These are phyloP conservation scores for Neodontobutis hainanensis DNA, from an alignment of 2,113 vertebrate species.

Conservation along the genomic window DNA sequence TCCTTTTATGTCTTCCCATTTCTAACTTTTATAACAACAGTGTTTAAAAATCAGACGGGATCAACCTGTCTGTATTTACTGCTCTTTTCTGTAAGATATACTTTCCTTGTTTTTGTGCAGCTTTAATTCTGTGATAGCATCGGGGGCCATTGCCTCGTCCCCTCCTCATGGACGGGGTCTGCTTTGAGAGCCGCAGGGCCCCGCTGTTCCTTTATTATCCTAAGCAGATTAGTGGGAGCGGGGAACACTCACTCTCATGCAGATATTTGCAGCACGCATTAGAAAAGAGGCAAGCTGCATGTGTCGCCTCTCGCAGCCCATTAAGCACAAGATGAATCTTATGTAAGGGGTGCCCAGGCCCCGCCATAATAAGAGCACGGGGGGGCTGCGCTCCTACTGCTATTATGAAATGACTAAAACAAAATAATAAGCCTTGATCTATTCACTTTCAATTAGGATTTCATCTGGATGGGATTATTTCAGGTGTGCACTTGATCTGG, in stretches of 20 bases:
- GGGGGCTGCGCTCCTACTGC: slow-evolving; percentile 53
- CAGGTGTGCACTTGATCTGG: slow-evolving; percentile 66
- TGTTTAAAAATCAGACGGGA: too few species aligned
- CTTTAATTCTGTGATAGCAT: too few species aligned
- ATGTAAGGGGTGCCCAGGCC: slow-evolving; percentile 76
- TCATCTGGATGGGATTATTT: slow-evolving; percentile 61
- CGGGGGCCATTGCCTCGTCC: too few species aligned
- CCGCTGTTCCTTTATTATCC: slow-evolving; percentile 98
- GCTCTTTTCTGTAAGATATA: too few species aligned
- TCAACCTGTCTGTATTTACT: too few species aligned
- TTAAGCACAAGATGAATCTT: slow-evolving; percentile 96
- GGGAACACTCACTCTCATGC: slow-evolving; percentile 93
- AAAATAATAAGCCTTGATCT: slow-evolving; percentile 67
- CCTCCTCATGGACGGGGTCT: slow-evolving; percentile 90
- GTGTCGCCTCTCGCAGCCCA: slow-evolving; percentile 91
- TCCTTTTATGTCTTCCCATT: too few species aligned
- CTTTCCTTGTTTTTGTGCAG: too few species aligned
- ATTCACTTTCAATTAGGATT: slow-evolving; percentile 68
- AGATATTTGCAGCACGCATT: slow-evolving; percentile 96
- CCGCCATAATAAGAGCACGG: slow-evolving; percentile 61
- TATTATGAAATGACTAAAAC: slow-evolving; percentile 72
- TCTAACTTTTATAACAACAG: too few species aligned
- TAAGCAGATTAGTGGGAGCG: slow-evolving; percentile 98
- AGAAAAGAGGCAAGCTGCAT: slow-evolving; percentile 92
- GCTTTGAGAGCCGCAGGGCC: slow-evolving; percentile 90